Conservation (phyloP, 2,113 vertebrate genomes). For the Thymallus thymallus region DNA sequence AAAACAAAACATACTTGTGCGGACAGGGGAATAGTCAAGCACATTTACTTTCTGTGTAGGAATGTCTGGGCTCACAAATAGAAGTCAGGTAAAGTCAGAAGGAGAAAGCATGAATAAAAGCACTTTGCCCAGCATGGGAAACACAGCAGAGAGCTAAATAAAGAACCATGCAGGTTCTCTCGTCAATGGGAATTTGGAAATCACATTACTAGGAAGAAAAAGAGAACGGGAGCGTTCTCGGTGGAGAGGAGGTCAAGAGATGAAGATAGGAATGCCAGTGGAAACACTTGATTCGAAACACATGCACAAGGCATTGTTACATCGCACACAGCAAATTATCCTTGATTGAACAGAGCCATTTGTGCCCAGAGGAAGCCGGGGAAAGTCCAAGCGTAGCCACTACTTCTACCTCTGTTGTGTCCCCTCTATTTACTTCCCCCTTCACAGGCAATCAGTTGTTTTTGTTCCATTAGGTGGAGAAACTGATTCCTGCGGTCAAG, state of each 20-base stretch:
- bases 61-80: background rate
- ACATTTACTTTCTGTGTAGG: constrained; percentile 1
- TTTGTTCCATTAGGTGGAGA: constrained; percentile 66
- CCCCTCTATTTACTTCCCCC: constrained; percentile 61
- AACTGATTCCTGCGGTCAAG: constrained; percentile 47
- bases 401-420: constrained; percentile 61
- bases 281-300: constrained; percentile 71
- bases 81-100: background rate
- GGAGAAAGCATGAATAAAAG: background rate
- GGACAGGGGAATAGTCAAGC: constrained; percentile 5
- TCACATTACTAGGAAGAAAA: background rate
- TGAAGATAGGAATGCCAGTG: constrained; percentile 65
- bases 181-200: too few species aligned
- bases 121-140: constrained; percentile 11
- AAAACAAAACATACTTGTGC: constrained; percentile 26
- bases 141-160: constrained; percentile 7
- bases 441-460: constrained; percentile 68
- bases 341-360: constrained; percentile 63
- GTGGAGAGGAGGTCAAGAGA: constrained; percentile 49
- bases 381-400: constrained; percentile 64
- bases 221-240: constrained; percentile 1
- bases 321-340: constrained; percentile 29
- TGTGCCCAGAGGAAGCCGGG: constrained; percentile 61
- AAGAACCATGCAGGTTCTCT: background rate
- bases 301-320: constrained; percentile 23